These are phyloP conservation scores for Cordylochernes scorpioides DNA, from an alignment of 2,888 invertebrate genomes.

Conservation along the genomic window DNA sequence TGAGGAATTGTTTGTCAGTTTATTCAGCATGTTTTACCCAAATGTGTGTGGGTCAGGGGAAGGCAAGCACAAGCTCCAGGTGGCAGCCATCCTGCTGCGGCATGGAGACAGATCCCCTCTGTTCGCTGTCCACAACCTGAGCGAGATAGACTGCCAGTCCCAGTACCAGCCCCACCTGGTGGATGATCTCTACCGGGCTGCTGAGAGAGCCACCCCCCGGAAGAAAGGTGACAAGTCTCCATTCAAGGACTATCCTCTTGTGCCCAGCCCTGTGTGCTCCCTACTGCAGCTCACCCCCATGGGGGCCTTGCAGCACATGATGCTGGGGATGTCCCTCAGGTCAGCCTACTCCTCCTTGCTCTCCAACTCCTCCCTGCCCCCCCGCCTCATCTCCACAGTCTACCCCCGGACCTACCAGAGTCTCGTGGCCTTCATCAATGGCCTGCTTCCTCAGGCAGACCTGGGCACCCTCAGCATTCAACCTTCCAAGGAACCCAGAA, in stretches of 20 bases:
- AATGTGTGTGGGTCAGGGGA: too few species aligned
- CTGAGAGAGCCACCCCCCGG: constrained; percentile 5
- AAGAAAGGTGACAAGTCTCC: constrained; percentile 25
- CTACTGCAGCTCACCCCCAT: constrained; percentile 53
- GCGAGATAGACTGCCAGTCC: constrained; percentile 44
- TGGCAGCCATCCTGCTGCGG: constrained; percentile 41
- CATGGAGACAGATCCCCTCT: constrained; percentile 74
- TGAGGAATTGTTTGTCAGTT: too few species aligned
- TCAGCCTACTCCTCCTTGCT: constrained; percentile 20
- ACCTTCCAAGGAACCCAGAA: constrained; percentile 51
- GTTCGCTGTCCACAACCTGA: constrained; percentile 48
- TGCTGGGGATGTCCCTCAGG: constrained; percentile 38
- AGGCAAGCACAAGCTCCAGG: too few species aligned
- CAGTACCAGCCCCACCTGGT: constrained; percentile 18
- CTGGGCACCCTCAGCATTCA: constrained; percentile 36
- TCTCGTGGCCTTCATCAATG: constrained; percentile 46
- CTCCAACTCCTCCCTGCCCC: too few species aligned
- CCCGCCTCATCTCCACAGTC: constrained; percentile 35
- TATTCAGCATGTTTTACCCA: too few species aligned
- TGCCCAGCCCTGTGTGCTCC: constrained; percentile 43
- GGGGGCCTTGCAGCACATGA: constrained; percentile 53
- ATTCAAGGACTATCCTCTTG: constrained; percentile 53
- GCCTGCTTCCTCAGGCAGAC: constrained; percentile 38
- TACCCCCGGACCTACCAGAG: constrained; percentile 76
- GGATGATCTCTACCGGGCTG: constrained; percentile 8